These are phyloP conservation scores for Numenius phaeopus DNA, from an alignment of 2,797 vertebrate species.

Conservation along the genomic window DNA sequence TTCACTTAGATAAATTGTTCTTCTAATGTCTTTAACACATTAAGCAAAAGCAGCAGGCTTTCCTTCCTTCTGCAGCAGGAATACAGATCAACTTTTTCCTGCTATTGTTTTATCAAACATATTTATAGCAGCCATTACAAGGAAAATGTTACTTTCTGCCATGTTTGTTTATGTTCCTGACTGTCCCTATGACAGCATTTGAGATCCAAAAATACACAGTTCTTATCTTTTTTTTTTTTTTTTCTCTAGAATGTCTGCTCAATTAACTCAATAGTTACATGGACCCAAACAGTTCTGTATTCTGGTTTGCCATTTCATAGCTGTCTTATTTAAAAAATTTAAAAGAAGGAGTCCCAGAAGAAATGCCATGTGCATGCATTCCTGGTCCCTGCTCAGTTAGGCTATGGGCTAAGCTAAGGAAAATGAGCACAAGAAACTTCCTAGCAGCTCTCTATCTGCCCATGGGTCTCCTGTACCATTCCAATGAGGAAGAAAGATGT, in stretches of 20 bases:
- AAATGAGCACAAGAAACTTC: background rate
- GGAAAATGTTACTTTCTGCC: slow-evolving; percentile 39
- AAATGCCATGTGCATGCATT: background rate
- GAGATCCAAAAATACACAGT: background rate
- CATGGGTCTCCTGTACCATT: background rate
- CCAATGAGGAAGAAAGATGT: background rate
- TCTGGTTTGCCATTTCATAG: background rate
- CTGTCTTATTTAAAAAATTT: background rate
- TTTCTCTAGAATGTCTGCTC: background rate
- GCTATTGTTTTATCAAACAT: slow-evolving; percentile 64
- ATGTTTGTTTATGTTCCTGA: slow-evolving; percentile 18
- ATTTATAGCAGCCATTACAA: slow-evolving; percentile 42
- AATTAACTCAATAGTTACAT: background rate
- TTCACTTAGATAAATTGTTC: slow-evolving; percentile 21
- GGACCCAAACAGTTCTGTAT: background rate
- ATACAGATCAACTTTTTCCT: slow-evolving; percentile 69
- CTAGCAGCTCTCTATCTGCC: background rate
- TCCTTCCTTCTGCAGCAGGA: slow-evolving; percentile 53
- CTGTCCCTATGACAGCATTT: background rate
- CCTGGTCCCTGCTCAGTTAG: background rate
- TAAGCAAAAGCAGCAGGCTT: background rate
- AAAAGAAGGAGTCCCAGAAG: background rate
- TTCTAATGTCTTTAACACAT: background rate
- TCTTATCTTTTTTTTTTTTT: background rate
- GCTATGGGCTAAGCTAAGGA: background rate